Conservation (phyloP, 2,113 vertebrate genomes). For the Gymnogyps californianus region DNA sequence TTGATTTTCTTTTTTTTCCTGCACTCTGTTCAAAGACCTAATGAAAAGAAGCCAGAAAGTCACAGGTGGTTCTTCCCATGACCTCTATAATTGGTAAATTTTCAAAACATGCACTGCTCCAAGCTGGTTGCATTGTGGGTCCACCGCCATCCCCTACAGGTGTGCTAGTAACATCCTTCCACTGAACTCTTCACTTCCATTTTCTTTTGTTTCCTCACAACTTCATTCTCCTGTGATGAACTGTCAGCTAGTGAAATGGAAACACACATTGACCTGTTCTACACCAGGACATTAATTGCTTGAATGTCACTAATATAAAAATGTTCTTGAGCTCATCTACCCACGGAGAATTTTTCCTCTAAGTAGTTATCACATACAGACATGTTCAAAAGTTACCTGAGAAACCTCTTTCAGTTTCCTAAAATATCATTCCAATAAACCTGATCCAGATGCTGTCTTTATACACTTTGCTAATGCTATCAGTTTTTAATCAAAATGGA, state of each 20-base stretch:
- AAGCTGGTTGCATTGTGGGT: not conserved
- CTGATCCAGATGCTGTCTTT: not conserved
- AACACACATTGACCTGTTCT: not conserved
- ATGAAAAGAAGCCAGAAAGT: not conserved
- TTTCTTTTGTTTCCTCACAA: not conserved
- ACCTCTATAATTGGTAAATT: rapidly evolving
- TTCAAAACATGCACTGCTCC: not conserved
- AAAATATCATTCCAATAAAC: not conserved
- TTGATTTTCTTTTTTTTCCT: not conserved
- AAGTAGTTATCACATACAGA: not conserved
- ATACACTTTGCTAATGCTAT: not conserved
- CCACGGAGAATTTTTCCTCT: not conserved
- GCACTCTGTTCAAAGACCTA: not conserved
- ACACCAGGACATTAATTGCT: not conserved
- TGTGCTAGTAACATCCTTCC: not conserved
- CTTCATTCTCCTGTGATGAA: not conserved
- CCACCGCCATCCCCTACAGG: not conserved
- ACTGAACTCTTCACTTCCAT: not conserved
- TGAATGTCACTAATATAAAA: not conserved
- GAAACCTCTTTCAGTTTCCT: not conserved
- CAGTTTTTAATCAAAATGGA: conserved; percentile 49
- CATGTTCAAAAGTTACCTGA: not conserved
- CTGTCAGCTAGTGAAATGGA: not conserved
- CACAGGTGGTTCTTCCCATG: not conserved
- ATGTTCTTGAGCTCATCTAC: not conserved